Percentiles rank a stretch among this genome's conserved stretches.
Conservation (phyloP, 2,113 vertebrate genomes). For the Heterochromis multidens region DNA sequence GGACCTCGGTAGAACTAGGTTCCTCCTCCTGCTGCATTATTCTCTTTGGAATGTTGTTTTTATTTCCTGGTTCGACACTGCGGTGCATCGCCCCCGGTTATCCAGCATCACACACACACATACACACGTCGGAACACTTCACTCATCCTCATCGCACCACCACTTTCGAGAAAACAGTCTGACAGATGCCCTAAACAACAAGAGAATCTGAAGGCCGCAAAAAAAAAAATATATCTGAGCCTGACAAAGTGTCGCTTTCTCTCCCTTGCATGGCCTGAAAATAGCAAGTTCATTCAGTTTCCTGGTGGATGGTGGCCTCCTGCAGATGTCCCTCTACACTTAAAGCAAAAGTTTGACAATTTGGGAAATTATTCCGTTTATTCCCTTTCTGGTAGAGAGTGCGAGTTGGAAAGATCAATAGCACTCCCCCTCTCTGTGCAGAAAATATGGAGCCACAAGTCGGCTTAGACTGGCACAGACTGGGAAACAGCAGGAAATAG, state of each 20-base stretch:
- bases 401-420: not conserved
- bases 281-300: constrained; percentile 20
- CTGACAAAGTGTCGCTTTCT: constrained; percentile 17
- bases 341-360: not conserved
- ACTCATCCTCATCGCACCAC: constrained; percentile 43
- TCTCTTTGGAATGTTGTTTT: constrained; percentile 73
- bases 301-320: not conserved
- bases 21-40: constrained; percentile 72
- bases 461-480: not conserved
- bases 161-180: constrained; percentile 60
- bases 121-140: not conserved
- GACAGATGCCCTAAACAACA: constrained; percentile 58
- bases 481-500: not conserved
- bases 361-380: not conserved
- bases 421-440: not conserved
- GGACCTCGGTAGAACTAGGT: constrained; percentile 53
- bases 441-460: not conserved
- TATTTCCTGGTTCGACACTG: constrained; percentile 63
- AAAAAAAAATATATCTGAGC: not conserved
- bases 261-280: not conserved
- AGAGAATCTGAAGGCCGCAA: constrained; percentile 24
- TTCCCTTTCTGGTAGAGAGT: not conserved
- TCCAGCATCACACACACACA: not conserved
- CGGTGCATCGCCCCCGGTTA: constrained; percentile 38
- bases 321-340: not conserved